Evolutionary conservation across 2,888 invertebrate genomes (phyloP).

Genomic region (Drosophila prolongata): DNA sequence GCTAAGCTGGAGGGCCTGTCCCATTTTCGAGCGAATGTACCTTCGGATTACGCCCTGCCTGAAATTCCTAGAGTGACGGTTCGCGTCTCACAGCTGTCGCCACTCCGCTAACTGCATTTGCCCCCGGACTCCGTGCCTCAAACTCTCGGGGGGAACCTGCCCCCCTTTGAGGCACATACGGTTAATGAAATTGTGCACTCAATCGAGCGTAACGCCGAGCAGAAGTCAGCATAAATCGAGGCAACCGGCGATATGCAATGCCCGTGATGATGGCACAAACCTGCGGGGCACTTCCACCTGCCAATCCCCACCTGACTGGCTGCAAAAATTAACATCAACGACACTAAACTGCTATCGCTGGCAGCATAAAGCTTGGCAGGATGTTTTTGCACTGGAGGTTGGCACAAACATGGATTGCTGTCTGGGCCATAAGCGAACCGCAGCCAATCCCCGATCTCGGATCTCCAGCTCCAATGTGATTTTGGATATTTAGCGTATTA

Average conservation of each 20-base stretch:
- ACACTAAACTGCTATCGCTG: slow-evolving; percentile 72
- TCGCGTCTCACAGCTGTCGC: slow-evolving; percentile 40
- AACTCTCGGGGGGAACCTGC: slow-evolving; percentile 20
- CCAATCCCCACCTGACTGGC: slow-evolving; percentile 43
- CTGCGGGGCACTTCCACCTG: slow-evolving; percentile 6
- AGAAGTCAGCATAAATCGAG: slow-evolving; percentile 76
- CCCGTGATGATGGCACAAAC: slow-evolving; percentile 16
- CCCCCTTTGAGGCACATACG: slow-evolving; percentile 54
- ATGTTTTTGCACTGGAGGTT: slow-evolving; percentile 8
- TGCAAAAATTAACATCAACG: slow-evolving; percentile 75
- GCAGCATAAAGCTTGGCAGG: slow-evolving; percentile 68
- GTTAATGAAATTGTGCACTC: slow-evolving; percentile 79
- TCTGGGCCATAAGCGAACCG: slow-evolving; percentile 47
- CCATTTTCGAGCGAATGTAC: slow-evolving; percentile 8
- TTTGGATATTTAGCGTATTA: slow-evolving; percentile 80
- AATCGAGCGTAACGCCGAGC: slow-evolving; percentile 76
- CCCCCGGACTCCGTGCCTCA: slow-evolving; percentile 4
- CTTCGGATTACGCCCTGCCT: neutral
- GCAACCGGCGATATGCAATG: slow-evolving; percentile 53
- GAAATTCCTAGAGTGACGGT: slow-evolving; percentile 36
- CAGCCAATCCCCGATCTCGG: slow-evolving; percentile 19
- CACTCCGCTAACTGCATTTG: slow-evolving; percentile 53
- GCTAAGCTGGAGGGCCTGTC: neutral
- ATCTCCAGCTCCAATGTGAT: slow-evolving; percentile 62
- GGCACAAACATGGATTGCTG: slow-evolving; percentile 63